Evolutionary conservation across 2,113 vertebrate species (phyloP).

Genomic region (Thalassoma bifasciatum): DNA sequence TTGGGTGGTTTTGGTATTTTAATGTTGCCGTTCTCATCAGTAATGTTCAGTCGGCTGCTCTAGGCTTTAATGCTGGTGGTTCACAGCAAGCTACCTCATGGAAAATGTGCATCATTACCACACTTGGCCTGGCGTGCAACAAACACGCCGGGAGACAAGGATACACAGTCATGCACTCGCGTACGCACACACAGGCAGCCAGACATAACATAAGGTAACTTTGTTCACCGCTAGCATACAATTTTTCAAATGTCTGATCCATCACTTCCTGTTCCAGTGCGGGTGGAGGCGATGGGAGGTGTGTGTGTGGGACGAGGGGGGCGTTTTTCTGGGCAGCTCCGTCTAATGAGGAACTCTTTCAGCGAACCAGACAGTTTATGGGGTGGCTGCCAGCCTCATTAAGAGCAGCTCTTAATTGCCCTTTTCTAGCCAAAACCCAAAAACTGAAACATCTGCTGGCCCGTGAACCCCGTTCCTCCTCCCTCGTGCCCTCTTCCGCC

Average conservation of each 20-base stretch:
- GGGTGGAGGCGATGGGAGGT: slow-evolving; percentile 33
- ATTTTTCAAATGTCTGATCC: slow-evolving; percentile 68
- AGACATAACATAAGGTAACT: slow-evolving; percentile 54
- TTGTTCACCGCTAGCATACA: slow-evolving; percentile 41
- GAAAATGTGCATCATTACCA: slow-evolving; percentile 83
- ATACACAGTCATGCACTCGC: slow-evolving; percentile 13
- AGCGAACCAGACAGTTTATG: slow-evolving; percentile 83
- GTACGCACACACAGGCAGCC: slow-evolving; percentile 16
- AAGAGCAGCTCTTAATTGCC: slow-evolving; percentile 83
- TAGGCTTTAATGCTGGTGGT: slow-evolving; percentile 45
- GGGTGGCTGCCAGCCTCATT: slow-evolving; percentile 84
- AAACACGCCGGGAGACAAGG: slow-evolving; percentile 40
- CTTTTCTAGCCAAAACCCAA: slow-evolving; percentile 83
- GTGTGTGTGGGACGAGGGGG: slow-evolving; percentile 2
- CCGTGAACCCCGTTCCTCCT: slow-evolving; percentile 49
- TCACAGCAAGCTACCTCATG: slow-evolving; percentile 74
- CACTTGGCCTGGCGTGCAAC: slow-evolving; percentile 56
- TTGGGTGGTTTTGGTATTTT: slow-evolving; percentile 64
- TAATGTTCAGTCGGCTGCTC: slow-evolving; percentile 47
- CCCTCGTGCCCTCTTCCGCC: slow-evolving; percentile 43
- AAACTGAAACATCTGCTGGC: slow-evolving; percentile 85
- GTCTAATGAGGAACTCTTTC: slow-evolving; percentile 83
- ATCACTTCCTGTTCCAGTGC: slow-evolving; percentile 67
- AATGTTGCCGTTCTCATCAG: slow-evolving; percentile 57
- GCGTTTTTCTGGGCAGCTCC: slow-evolving; percentile 65